phyloP scores from a whole-genome alignment of 2,113 vertebrate species.

The Triplophysa siluroides region DNA sequence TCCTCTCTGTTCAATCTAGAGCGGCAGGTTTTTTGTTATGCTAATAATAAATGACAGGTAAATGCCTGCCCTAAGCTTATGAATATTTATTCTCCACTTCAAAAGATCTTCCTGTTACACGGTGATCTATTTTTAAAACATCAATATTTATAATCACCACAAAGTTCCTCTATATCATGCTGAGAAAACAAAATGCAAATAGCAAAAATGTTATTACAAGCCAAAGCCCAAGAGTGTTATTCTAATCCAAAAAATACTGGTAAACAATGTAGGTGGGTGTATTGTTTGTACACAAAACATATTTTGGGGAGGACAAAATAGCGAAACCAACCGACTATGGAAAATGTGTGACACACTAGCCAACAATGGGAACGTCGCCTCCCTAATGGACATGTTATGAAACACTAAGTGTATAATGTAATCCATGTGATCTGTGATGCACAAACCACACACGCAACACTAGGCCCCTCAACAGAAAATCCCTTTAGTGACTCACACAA shows the following conservation, averaged over 20 bases:
- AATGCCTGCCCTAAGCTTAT: neutral
- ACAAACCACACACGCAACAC: constrained; percentile 27
- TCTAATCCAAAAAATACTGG: neutral
- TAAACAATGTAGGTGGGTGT: neutral
- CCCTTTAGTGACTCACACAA: neutral
- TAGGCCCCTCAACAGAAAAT: constrained; percentile 23
- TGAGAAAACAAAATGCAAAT: neutral
- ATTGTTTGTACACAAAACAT: constrained; percentile 35
- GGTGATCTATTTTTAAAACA: neutral
- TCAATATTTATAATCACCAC: neutral
- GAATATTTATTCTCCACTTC: neutral
- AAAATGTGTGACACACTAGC: constrained; percentile 44
- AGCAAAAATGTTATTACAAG: neutral
- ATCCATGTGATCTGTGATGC: constrained; percentile 16
- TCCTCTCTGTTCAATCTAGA: neutral
- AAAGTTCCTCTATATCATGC: neutral
- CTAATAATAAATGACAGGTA: constrained; percentile 1
- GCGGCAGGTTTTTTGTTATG: constrained; percentile 20
- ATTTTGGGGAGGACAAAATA: constrained; percentile 30
- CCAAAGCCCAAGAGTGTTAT: neutral
- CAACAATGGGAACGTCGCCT: constrained; percentile 26
- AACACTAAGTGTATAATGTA: constrained; percentile 3
- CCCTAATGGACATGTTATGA: constrained; percentile 49
- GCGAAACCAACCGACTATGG: constrained; percentile 41
- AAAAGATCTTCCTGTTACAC: neutral